Percentiles rank a stretch among this genome's conserved stretches.
Evolutionary conservation across 2,113 vertebrate species (phyloP).

Genomic region (Pachyramphus minor): DNA sequence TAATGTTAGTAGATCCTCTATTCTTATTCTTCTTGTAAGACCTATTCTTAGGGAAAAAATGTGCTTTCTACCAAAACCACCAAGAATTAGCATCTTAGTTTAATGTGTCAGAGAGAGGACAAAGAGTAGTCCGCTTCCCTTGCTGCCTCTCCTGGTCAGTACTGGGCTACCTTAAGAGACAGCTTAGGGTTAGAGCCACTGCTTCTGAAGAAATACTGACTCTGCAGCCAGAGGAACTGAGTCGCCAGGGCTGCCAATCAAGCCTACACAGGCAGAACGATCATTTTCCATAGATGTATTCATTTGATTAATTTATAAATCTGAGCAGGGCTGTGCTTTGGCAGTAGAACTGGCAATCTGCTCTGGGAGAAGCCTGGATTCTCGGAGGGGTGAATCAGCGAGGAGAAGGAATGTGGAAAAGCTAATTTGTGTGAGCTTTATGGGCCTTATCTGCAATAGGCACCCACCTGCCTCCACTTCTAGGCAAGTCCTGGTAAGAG

Average conservation of each 20-base stretch:
- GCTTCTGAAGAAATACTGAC: neutral
- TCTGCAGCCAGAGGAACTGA: neutral
- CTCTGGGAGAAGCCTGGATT: neutral
- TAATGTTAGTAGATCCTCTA: neutral
- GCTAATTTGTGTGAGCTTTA: neutral
- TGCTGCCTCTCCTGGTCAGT: neutral
- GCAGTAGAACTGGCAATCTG: neutral
- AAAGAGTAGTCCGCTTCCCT: neutral
- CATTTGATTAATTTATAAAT: conserved; percentile 4
- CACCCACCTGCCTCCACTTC: neutral
- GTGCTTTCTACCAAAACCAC: neutral
- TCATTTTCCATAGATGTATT: neutral
- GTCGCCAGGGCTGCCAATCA: neutral
- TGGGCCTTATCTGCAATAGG: neutral
- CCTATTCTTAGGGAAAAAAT: neutral
- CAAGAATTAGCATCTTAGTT: neutral
- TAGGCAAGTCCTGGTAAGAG: neutral
- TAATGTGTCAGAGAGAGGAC: neutral
- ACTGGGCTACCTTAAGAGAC: neutral
- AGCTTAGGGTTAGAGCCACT: neutral
- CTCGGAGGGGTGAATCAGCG: neutral
- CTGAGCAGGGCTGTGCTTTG: conserved; percentile 6
- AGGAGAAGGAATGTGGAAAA: neutral
- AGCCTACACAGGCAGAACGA: neutral
- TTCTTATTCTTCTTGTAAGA: neutral